Evolutionary conservation across 1,140 invertebrate species (phyloP).

Genomic region (Spodoptera litura): DNA sequence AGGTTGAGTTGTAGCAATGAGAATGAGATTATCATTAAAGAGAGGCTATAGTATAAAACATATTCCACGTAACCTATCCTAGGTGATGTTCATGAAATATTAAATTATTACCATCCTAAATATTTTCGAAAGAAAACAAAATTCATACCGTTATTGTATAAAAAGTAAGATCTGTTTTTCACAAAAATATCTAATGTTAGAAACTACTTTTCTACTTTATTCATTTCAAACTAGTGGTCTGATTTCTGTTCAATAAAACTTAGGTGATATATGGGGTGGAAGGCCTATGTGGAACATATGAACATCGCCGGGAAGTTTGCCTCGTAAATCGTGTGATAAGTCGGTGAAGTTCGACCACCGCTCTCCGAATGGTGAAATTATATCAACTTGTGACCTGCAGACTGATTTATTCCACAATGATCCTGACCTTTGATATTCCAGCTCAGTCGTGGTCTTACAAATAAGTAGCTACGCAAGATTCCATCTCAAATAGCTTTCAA

Average conservation of each 20-base stretch:
- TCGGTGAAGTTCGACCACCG: slow-evolving; percentile 12
- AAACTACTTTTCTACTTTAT: too few species aligned
- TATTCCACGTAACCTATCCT: too few species aligned
- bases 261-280: slow-evolving; percentile 36
- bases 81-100: too few species aligned
- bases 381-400: not conserved
- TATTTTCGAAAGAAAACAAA: not conserved
- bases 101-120: too few species aligned
- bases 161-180: too few species aligned
- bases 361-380: slow-evolving; percentile 16
- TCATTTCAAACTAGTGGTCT: not conserved
- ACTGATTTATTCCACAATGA: slow-evolving; percentile 28
- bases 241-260: slow-evolving; percentile 32
- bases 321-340: slow-evolving; percentile 46
- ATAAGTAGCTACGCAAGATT: too few species aligned
- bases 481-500: too few species aligned
- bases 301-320: slow-evolving; percentile 28
- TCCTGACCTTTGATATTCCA: slow-evolving; percentile 6
- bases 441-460: not conserved
- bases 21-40: too few species aligned
- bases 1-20: too few species aligned
- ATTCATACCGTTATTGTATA: not conserved
- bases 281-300: slow-evolving; percentile 43
- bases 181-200: not conserved
- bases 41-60: too few species aligned